Percentiles rank a stretch among this genome's conserved stretches.
Conservation (phyloP, 2,888 invertebrate genomes). For the Caenorhabditis sp. region DNA sequence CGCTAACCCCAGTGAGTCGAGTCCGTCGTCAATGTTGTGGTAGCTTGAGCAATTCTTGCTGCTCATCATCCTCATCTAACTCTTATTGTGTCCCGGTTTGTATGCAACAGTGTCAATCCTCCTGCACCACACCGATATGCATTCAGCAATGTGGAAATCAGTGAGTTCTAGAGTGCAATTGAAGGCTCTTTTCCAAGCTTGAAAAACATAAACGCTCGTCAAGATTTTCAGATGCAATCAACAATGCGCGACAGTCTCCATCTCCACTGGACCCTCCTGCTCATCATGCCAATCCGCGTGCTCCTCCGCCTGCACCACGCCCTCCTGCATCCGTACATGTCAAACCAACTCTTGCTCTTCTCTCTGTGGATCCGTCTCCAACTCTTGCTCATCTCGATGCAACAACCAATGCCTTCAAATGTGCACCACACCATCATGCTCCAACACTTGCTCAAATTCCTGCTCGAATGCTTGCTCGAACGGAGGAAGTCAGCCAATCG, state of each 20-base stretch:
- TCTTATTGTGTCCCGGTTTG: slow-evolving; percentile 55
- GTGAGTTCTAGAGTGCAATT: slow-evolving; percentile 8
- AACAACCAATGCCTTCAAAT: slow-evolving; percentile 52
- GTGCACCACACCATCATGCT: slow-evolving; percentile 56
- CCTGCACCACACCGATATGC: slow-evolving; percentile 37
- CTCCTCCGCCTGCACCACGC: slow-evolving; percentile 56
- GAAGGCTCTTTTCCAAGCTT: no score
- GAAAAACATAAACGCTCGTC: background rate
- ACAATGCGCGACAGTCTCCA: slow-evolving; percentile 29
- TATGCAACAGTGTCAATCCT: slow-evolving; percentile 56
- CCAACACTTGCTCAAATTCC: slow-evolving; percentile 54
- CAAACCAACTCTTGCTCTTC: slow-evolving; percentile 47
- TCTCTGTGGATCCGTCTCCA: slow-evolving; percentile 22
- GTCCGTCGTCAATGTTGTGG: slow-evolving; percentile 63
- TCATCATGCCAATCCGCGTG: slow-evolving; percentile 63
- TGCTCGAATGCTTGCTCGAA: slow-evolving; percentile 47
- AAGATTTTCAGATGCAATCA: slow-evolving; percentile 48
- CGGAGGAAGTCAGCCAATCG: slow-evolving; percentile 39
- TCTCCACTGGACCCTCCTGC: slow-evolving; percentile 39
- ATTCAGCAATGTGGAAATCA: slow-evolving; percentile 46
- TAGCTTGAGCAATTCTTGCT: slow-evolving; percentile 37
- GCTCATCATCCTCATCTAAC: slow-evolving; percentile 18
- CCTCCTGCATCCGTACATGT: slow-evolving; percentile 54
- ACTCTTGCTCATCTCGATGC: slow-evolving; percentile 46
- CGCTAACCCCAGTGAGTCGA: slow-evolving; percentile 24